Evolutionary conservation across 2,113 vertebrate species (phyloP), one percentile per base, ranked within the genome.

Genomic region (Corythornis cristatus): DNA sequence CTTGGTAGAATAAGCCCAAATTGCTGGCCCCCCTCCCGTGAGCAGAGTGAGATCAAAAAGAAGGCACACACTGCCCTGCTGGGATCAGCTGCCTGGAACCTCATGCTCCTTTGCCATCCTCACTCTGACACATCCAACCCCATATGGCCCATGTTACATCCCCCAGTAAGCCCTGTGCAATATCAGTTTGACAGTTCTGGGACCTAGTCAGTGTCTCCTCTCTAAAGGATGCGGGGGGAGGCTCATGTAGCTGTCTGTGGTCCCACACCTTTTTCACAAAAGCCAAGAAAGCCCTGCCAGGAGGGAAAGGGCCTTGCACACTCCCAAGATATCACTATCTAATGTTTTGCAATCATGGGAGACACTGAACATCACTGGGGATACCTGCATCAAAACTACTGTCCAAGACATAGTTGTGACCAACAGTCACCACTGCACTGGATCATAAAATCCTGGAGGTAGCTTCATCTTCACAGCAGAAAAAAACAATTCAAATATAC

Each of bases 221-320:
- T 56, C 37, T 19, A 40, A 50, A 82, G 35, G 53, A n/a, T 16
- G 8, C 3, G 3, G 4, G 7, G 13, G 19, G 22, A 68, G 33
- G 58, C 2, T 66, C 26, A 45, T 0, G 0, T 26, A 31, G 6
- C 18, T 5, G 2, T 23, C 77, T 53, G 1, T 33, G 65, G 33
- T 43, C 40, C 64, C 9, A 2, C 19, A 61, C 9, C 26, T 28
- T 60, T 25, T 65, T 72, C 42, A 42, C 5, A 3, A 2, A 1
- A 61, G 23, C 15, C 53, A 37, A 23, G 18, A 14, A 26, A 81
- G 15, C 28, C 0, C 0, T 80, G 40, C 15, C 35, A 48, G 25
- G 31, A 20, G 22, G 11, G 16, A 5, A 62, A 1, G 1, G 31
- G 25, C 28, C 68, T 28, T 51, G 11, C 33, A 19, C 10, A 6